Base-by-base conservation (phyloP, 2,113 vertebrate genomes). In the Oreochromis tanganicae region DNA sequence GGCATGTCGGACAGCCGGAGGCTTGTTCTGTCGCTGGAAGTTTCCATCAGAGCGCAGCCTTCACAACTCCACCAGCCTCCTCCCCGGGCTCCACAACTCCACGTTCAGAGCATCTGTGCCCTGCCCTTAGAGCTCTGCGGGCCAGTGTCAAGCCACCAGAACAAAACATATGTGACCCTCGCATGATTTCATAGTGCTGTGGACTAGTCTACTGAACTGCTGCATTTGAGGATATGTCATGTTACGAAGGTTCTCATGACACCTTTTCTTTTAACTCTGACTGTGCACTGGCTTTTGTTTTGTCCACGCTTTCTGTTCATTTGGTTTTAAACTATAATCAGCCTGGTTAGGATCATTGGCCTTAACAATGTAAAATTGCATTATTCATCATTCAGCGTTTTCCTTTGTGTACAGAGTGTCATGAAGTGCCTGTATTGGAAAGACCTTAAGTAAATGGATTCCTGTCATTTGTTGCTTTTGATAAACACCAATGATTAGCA, bases 381-480 rank as follows among this genome's bases (percentile, higher is more conserved):
- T 86, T 63, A 46, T 41, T 78, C 5, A 52, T 80, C 32, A 55
- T 11, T 7, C 32, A 36, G 66, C 55, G 36, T 81, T 89, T 78
- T 27, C 61, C 88, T 86, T 91, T 29, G 85, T 85, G 57, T 88
- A 17, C 57, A 80, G 85, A 7, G 57, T 78, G 79, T 82, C 21
- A 24, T 85, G 54, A 57, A 73, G 52, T 38, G 19, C 12, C 48
- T 6, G 19, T 54, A 41, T 79, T 85, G 66, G 5, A 56, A 88
- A 80, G 41, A 85, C 52, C 34, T 19, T 5, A 66, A 63, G 78
- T 32, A 71, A 83, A 88, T 71, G 57, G 59, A 91, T 68, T 63
- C 75, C 21, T 90, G 87, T 93, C 85, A 89, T 92, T 90, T 86
- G 93, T 95, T 89, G 87, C 88, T 88, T 90, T 85, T 91, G 89